Base-by-base conservation (phyloP, 1,140 invertebrate species). In the Penaeus japonicus region DNA sequence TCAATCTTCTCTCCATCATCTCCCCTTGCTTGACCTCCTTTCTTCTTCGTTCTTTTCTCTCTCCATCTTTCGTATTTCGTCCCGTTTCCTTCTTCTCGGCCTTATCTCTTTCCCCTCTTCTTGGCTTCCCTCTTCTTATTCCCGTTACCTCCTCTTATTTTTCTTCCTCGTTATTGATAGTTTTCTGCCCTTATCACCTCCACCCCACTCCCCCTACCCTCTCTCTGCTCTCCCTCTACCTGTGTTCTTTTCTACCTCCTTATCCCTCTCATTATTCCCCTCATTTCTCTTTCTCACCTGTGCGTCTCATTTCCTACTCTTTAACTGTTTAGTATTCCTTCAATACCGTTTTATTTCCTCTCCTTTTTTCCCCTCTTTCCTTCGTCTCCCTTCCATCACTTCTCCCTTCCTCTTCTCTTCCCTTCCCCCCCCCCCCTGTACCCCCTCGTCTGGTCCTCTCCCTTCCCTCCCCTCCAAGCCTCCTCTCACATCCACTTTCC, bases 31-130 rank as follows among this genome's bases (percentile, higher is more conserved):
- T 24, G 24, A 30, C 39, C 30, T 53, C 18, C 83, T 75, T 70
- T 53, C 54, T 27, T 86, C 75, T 79, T 75, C 79, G 20, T 62
- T 35, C 59, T 54, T 77, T 77, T 80, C 75, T 86, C 84, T 79
- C 65, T 65, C n/a, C 4, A 2, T 70, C 57, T 65, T n/a, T 22
- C 55, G 73, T 77, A 24, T 24, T 24, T 15, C 32, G 24, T 32
- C 24, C 55, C 80, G 59, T 57, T n/a, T n/a, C 78, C 30, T 55
- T 35, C 80, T 22, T 57, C 54, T n/a, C 78, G 17, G 27, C 55
- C 80, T 22, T 57, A 24, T n/a, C 82, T 39, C 57, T 65, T 22
- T 65, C 57, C 35, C 39, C 32, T 18, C 17, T 32, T 20, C 39
- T 27, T 47, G 18, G 4, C 39, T 47, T 47, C 39, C 39, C 39